Evolutionary conservation across 1,140 invertebrate species (phyloP), one percentile per base, ranked within the genome.

Genomic region (Mycetomoellerius zeteki): DNA sequence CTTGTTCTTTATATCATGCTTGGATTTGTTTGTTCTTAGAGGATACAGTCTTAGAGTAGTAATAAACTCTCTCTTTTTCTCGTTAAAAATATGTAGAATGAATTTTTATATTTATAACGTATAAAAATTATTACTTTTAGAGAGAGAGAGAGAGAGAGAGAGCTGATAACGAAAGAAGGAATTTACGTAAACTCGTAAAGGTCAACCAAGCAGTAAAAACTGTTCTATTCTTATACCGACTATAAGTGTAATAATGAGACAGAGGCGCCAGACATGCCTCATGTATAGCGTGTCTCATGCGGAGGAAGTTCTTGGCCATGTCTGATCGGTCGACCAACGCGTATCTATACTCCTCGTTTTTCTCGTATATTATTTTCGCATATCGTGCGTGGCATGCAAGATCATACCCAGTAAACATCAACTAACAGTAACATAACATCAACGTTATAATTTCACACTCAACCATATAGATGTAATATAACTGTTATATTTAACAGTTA

Each of bases 201-300:
- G 33, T 76, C 73, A 43, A 8, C 30, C 4, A 10, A 12, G 14
- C 64, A 6, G 33, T 67, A 43, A 37, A 67, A 67, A 67, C 33
- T 14, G 64, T 67, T 67, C 64, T 67, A 67, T 67, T 67, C 33
- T 43, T 67, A 43, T 10, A 33, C n/a, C n/a, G 62, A 52, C 37
- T 60, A 24, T 77, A 62, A 3, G 5, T 52, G 19, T 16, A 60
- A 24, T 24, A 21, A 62, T 47, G 16, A 50, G 75, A 47, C 16
- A 10, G 8, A 47, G 75, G 75, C 73, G 56, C 21, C 30, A 60
- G n/a, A 77, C 56, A 56, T 37, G 30, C 14, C 30, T 43, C 6
- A 21, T 4, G 47, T 1, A 16, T 16, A 16, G 0, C 12, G 10
- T 16, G 72, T 47, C 16, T 24, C 21, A 56, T 56, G 33, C 24